A percentile compares a stretch with the other conserved stretches of the same genome.
Evolutionary conservation across 2,888 invertebrate species (phyloP).

Genomic region (Synergus laeviventris): DNA sequence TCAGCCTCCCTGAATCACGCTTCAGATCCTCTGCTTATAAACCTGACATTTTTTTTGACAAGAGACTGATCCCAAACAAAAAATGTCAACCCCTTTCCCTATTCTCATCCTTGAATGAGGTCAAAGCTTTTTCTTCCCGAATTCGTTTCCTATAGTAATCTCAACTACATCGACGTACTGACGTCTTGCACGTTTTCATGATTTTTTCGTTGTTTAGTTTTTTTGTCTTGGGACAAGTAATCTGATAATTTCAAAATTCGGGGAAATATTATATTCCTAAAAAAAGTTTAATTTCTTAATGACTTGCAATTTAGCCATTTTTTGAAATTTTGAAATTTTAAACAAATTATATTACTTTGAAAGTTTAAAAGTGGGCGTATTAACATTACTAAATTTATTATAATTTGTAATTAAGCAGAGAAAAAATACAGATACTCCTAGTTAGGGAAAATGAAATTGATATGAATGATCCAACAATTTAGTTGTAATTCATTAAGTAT

Average conservation of each 20-base stretch:
- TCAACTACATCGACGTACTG: background rate
- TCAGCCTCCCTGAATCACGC: conserved; percentile 40
- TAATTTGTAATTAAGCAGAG: background rate
- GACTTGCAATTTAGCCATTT: too few species aligned
- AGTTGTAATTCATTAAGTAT: background rate
- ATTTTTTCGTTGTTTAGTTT: too few species aligned
- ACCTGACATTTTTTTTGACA: conserved; percentile 29
- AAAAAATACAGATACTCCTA: background rate
- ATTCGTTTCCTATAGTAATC: background rate
- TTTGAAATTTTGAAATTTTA: too few species aligned
- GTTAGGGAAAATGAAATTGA: background rate
- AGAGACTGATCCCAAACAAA: conserved; percentile 33
- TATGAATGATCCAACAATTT: background rate
- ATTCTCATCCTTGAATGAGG: background rate
- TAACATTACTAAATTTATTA: background rate
- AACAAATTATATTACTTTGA: too few species aligned
- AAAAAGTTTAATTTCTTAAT: too few species aligned
- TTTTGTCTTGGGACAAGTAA: too few species aligned
- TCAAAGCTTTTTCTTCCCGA: background rate
- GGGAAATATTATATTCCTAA: too few species aligned
- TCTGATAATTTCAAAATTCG: too few species aligned
- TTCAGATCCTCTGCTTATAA: conserved; percentile 32
- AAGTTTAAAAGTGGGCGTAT: too few species aligned
- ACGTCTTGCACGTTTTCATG: too few species aligned
- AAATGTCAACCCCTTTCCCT: background rate